Evolutionary conservation across 92 coral and sea anemone species (phyloP), one percentile per base, ranked within the genome.

Genomic region (Epizoanthus illoricatus): DNA sequence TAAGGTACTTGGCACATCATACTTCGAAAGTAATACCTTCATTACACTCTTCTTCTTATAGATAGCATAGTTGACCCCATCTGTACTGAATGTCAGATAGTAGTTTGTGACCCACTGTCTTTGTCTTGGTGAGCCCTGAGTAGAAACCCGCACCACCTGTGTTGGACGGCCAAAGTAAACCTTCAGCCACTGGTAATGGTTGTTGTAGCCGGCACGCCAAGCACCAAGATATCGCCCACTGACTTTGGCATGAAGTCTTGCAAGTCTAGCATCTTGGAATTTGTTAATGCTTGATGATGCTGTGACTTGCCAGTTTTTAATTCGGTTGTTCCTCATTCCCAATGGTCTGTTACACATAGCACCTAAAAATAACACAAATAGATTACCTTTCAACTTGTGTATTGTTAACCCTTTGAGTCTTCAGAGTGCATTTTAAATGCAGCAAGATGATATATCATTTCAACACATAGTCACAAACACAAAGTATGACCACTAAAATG

Each of bases 301-400:
- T 42, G 92, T 86, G 73, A 93, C 74, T 13, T 74, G 88, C 57
- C 75, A 80, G 80, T 86, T 84, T 15, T 86, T 88, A 69, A 93
- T 84, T 36, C 92, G 88, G 49, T 69, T 76, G 83, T 89, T 89
- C 55, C 87, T 82, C 76, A 93, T 52, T 59, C 97, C 97, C 80
- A 93, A 84, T 56, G 97, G 97, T 36, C 79, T 90, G 84, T 93
- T 93, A 70, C 97, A 93, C 76, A 91, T 70, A 15, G 71, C 85
- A 55, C 97, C 97, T 92, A 57, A 16, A 11, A 49, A 20, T n/a
- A n/a, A 33, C 42, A 24, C 36, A 69, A 23, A 43, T 28, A 42
- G 20, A 7, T 23, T 18, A 18, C 13, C 13, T 36, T 15, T 5
- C 54, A 24, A 40, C 2, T 1, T 74, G 21, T 47, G 3, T 2